Base-by-base conservation (phyloP, 2,113 vertebrate genomes). In the Gymnorhina tibicen region DNA sequence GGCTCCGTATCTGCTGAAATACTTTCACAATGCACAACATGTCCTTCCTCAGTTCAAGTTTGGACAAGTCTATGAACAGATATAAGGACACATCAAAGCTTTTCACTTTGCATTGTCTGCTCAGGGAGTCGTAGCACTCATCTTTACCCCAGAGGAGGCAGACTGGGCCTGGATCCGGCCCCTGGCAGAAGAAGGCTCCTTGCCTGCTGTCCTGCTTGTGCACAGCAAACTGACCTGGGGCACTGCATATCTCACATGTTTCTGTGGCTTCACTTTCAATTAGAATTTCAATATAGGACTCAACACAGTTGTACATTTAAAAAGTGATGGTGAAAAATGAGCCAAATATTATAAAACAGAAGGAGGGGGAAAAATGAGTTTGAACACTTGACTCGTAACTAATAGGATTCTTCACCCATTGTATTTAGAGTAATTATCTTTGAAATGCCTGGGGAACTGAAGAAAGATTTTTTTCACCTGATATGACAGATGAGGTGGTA, bases 371-470 rank as follows among this genome's bases (percentile, higher is more conserved):
- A 93, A 74, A 75, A 93, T 3, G 7, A 47, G 26, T 55, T 83
- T 69, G 37, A 89, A 59, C 39, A 75, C 49, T 74, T 96, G 42
- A 75, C 70, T 92, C 5, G 3, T 70, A 90, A 91, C 56, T 93
- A 89, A 92, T 60, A 89, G 56, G 80, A 89, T 81, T 55, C 50
- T 41, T 95, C 60, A 86, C 50, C 58, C 39, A 75, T 82, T 89
- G 55, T 79, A 83, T 92, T 96, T 88, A 88, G 35, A 80, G 49
- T 69, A 89, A 94, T 93, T 91, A 96, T 80, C 50, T 87, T 80
- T 89, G 56, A 90, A 95, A 91, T 88, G 42, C 52, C 72, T 73
- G 60, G 42, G 66, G 76, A 95, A 83, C 3, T 79, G 33, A 72
- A 75, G 39, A 83, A 90, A 77, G 68, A 82, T 72, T 90, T 89